phyloP scores from a whole-genome alignment of 2,888 invertebrate genomes.

The Drosophila bunnanda region DNA sequence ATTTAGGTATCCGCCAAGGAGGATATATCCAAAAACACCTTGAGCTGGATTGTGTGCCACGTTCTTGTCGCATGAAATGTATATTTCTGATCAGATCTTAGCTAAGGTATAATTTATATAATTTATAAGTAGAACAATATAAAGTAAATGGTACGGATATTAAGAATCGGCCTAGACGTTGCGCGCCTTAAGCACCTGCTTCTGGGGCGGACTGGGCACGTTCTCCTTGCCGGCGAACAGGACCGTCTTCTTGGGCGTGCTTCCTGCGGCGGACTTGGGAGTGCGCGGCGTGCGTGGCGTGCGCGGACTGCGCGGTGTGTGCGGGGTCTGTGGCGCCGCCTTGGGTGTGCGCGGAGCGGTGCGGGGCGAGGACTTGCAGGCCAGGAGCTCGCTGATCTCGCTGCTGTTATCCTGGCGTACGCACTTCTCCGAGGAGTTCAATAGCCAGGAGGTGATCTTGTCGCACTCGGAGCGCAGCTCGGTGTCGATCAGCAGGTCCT shows the following conservation, averaged over 20 bases:
- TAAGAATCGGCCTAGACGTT: slow-evolving; percentile 66
- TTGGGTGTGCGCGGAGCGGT: slow-evolving; percentile 62
- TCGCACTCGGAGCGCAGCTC: slow-evolving; percentile 83
- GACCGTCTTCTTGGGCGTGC: slow-evolving; percentile 83
- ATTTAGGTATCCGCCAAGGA: not conserved
- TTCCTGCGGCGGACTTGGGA: slow-evolving; percentile 53
- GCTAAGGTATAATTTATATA: slow-evolving; percentile 53
- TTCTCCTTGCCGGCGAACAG: slow-evolving; percentile 84
- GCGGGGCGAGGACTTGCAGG: slow-evolving; percentile 59
- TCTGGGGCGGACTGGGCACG: slow-evolving; percentile 81
- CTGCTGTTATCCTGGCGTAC: slow-evolving; percentile 76
- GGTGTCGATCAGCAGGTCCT: slow-evolving; percentile 80
- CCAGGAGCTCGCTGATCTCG: slow-evolving; percentile 75
- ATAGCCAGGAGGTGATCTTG: slow-evolving; percentile 83
- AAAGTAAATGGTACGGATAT: slow-evolving; percentile 35
- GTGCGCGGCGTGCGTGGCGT: slow-evolving; percentile 66
- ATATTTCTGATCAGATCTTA: slow-evolving; percentile 51
- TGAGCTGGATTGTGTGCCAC: slow-evolving; percentile 45
- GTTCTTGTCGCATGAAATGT: slow-evolving; percentile 16
- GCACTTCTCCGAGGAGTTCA: slow-evolving; percentile 77
- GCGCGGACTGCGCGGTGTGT: slow-evolving; percentile 74
- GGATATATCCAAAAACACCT: not conserved
- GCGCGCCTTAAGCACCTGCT: slow-evolving; percentile 83
- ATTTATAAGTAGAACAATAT: slow-evolving; percentile 51
- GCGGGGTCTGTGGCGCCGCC: slow-evolving; percentile 64